Evolutionary conservation across 2,888 invertebrate species (phyloP), one percentile per base, ranked within the genome.

Genomic region (Creontiades dilutus): DNA sequence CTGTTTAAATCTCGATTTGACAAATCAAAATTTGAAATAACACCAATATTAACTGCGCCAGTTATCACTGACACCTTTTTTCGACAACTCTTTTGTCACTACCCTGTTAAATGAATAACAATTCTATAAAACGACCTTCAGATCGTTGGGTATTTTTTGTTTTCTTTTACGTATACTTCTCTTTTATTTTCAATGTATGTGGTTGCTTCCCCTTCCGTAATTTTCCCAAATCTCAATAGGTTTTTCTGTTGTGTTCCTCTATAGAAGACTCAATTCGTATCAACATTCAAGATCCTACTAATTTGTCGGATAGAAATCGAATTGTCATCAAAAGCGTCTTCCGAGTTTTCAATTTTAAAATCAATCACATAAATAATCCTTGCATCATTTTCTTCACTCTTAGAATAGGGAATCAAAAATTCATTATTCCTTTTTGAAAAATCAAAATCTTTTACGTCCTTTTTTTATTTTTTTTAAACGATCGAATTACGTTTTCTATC

Each of bases 401-500:
- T n/a, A 19, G 75, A 16, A 7, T 28, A 9, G 1, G 12, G n/a
- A 46, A 5, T 46, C 4, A n/a, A 76, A 76, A 46, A 76, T 2
- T 28, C 3, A 28, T 28, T 2, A 46, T 78, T 78, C 37, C 19
- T 78, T 1, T 37, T 37, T 7, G 3, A 4, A 37, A 37, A 37
- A 37, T 4, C 14, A 78, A 46, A 14, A 13, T 78, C 23, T 82
- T 82, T 52, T 52, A 0, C 14, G n/a, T 52, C 11, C 9, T 82
- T 52, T 52, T 23, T 82, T 52, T 19, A 52, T 13, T 23, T 52
- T 82, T 19, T 82, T 82, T 52, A 82, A 82, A 82, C 82, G 47
- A 82, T 47, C 82, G 82, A 52, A 82, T 82, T 82, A 52, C 82
- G 52, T 82, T 88, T 88, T 88, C 88, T 88, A 76, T 76, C 88